Conservation (phyloP, 2,888 invertebrate genomes). For the Acholoe squamosa region DNA sequence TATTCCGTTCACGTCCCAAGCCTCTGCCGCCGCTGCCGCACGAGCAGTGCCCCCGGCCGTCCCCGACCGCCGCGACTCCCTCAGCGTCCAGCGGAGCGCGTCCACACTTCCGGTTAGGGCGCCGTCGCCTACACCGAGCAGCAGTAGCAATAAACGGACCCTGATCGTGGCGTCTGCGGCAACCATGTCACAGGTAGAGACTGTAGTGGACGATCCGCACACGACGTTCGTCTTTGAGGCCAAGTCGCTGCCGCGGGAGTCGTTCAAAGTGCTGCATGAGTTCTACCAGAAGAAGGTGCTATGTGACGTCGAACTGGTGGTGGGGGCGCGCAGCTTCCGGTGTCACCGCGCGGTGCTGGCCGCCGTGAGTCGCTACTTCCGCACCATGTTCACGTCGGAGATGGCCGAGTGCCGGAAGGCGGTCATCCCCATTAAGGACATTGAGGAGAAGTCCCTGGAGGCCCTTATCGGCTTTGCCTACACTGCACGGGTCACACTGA, state of each 20-base stretch:
- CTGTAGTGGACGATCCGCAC: slow-evolving; percentile 38
- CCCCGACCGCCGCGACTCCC: slow-evolving; percentile 38
- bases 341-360: slow-evolving; percentile 84
- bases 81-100: not conserved
- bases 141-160: not conserved
- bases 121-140: not conserved
- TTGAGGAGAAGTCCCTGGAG: slow-evolving; percentile 80
- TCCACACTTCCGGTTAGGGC: not conserved
- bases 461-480: slow-evolving; percentile 84
- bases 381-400: slow-evolving; percentile 84
- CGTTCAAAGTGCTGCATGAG: slow-evolving; percentile 64
- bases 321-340: slow-evolving; percentile 76
- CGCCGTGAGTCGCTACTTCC: slow-evolving; percentile 84
- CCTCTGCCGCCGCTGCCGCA: not conserved
- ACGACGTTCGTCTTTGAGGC: slow-evolving; percentile 65
- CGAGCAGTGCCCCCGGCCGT: not conserved
- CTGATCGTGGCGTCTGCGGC: not conserved
- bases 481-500: slow-evolving; percentile 82
- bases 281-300: slow-evolving; percentile 69
- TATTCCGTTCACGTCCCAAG: not conserved
- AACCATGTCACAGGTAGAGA: slow-evolving; percentile 34
- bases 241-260: slow-evolving; percentile 64
- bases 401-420: slow-evolving; percentile 82
- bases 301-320: slow-evolving; percentile 82
- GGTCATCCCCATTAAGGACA: slow-evolving; percentile 80